Percentiles rank a stretch among this genome's conserved stretches.
Evolutionary conservation across 2,888 invertebrate genomes (phyloP).

Genomic region (Entomobrya proxima): DNA sequence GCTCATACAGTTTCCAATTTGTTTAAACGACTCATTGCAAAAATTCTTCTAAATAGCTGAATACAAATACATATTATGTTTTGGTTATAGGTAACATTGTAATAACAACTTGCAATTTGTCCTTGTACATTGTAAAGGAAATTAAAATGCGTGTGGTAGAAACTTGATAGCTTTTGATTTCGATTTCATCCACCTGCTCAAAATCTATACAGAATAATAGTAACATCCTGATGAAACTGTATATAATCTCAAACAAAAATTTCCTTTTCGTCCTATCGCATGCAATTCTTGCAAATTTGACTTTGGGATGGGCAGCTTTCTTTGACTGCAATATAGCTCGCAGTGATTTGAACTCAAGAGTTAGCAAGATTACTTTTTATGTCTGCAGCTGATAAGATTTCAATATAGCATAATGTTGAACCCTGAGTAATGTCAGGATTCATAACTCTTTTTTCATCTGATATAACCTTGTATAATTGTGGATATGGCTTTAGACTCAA

Average conservation of each 20-base stretch:
- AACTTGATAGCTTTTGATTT: background rate
- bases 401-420: background rate
- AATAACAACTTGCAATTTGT: background rate
- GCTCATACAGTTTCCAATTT: no score
- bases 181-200: background rate
- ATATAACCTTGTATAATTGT: no score
- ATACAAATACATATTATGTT: no score
- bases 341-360: background rate
- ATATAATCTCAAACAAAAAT: background rate
- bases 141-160: background rate
- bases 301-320: slow-evolving; percentile 27
- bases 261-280: background rate
- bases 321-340: background rate
- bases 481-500: no score
- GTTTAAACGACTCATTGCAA: no score
- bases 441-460: no score
- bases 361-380: background rate
- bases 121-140: slow-evolving; percentile 27
- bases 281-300: background rate
- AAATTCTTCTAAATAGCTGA: no score
- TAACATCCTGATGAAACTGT: background rate
- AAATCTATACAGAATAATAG: background rate
- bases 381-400: background rate
- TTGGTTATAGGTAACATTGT: background rate
- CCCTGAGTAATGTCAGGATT: background rate